Conservation (phyloP, 1,140 invertebrate genomes). For the Limonius californicus region DNA sequence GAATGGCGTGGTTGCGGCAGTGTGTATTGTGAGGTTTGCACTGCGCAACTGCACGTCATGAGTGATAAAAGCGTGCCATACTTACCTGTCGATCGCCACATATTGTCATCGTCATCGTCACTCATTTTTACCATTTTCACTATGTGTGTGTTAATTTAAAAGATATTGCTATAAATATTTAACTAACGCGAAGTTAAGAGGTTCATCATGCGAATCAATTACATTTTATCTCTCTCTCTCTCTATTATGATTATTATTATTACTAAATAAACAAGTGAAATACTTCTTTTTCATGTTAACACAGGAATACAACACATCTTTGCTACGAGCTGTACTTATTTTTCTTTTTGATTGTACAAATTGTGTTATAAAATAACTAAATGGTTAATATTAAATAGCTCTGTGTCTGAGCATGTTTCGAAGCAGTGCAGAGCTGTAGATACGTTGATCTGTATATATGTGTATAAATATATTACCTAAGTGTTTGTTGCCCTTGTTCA, state of each 20-base stretch:
- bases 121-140: constrained; percentile 25
- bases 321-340: constrained; percentile 48
- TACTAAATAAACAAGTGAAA: not conserved
- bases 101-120: not conserved
- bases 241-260: constrained; percentile 17
- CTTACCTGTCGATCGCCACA: constrained; percentile 16
- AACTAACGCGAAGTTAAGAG: constrained; percentile 29
- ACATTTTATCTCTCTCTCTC: constrained; percentile 15
- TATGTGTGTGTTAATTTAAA: constrained; percentile 39
- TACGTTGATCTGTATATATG: constrained; percentile 36
- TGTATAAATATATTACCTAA: constrained; percentile 42
- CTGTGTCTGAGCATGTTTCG: constrained; percentile 35
- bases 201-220: constrained; percentile 30
- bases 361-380: constrained; percentile 44
- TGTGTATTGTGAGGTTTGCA: constrained; percentile 14
- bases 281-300: constrained; percentile 7
- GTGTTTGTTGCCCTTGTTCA: constrained; percentile 7
- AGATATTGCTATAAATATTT: constrained; percentile 38
- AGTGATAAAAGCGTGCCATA: constrained; percentile 18
- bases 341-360: constrained; percentile 46
- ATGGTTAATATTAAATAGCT: constrained; percentile 38
- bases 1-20: constrained; percentile 6
- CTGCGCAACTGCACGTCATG: constrained; percentile 12
- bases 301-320: constrained; percentile 36
- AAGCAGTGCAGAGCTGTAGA: constrained; percentile 10